Conservation (phyloP, 2,888 invertebrate genomes). For the Rhabditophanes sp. region DNA sequence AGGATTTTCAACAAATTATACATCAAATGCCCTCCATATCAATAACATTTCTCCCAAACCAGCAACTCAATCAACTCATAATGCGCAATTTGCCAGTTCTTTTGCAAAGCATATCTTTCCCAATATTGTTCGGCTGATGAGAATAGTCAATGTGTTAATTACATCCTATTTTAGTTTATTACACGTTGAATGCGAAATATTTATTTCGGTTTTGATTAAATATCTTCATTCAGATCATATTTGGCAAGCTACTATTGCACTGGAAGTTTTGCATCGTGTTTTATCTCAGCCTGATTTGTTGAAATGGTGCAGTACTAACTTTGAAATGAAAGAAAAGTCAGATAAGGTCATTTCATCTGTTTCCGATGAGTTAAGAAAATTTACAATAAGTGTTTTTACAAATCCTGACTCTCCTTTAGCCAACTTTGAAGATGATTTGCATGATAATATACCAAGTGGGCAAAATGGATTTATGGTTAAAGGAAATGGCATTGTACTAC, state of each 20-base stretch:
- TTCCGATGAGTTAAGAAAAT: conserved; percentile 5
- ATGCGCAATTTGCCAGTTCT: conserved; percentile 67
- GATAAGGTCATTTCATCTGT: conserved; percentile 59
- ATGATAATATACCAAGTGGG: conserved; percentile 10
- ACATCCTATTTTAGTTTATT: conserved; percentile 53
- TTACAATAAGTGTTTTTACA: neutral
- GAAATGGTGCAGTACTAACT: conserved; percentile 72
- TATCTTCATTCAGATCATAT: conserved; percentile 10
- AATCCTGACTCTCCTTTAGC: conserved; percentile 4
- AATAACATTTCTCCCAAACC: too few species aligned
- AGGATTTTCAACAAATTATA: too few species aligned
- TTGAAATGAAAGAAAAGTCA: conserved; percentile 69
- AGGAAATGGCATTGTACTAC: conserved; percentile 17
- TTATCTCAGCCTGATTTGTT: conserved; percentile 21
- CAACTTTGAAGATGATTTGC: conserved; percentile 8
- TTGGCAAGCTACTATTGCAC: conserved; percentile 83
- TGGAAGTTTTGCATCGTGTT: conserved; percentile 88
- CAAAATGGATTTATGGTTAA: conserved; percentile 5
- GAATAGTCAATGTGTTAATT: conserved; percentile 78
- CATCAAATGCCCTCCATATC: too few species aligned
- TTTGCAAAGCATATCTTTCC: conserved; percentile 70
- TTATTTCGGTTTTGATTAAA: conserved; percentile 8
- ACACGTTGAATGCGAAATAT: too few species aligned
- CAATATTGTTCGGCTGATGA: conserved; percentile 77
- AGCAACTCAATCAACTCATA: too few species aligned